Evolutionary conservation across 2,113 vertebrate genomes (phyloP).

Genomic region (Eudyptes chrysolophus): DNA sequence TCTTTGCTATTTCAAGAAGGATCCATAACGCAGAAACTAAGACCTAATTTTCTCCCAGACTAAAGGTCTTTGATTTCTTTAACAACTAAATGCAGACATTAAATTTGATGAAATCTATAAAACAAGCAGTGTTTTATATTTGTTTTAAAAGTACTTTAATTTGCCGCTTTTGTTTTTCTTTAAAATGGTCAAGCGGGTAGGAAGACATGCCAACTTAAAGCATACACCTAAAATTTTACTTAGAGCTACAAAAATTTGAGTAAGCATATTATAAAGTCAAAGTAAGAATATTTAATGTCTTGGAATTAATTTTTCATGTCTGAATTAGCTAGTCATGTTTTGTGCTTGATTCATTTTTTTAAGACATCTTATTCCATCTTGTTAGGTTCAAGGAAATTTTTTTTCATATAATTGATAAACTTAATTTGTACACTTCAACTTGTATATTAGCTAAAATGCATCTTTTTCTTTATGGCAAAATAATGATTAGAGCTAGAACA

Average conservation of each 20-base stretch:
- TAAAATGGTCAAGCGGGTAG: not conserved
- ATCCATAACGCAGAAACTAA: not conserved
- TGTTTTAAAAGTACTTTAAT: not conserved
- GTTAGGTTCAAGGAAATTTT: not conserved
- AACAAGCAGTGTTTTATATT: not conserved
- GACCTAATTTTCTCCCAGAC: not conserved
- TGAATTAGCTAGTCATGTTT: not conserved
- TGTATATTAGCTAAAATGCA: not conserved
- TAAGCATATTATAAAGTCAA: not conserved
- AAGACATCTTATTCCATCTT: not conserved
- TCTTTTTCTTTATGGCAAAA: not conserved
- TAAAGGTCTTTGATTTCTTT: not conserved
- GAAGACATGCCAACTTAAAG: not conserved
- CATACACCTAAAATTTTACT: not conserved
- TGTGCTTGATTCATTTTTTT: not conserved
- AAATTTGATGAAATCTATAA: not conserved
- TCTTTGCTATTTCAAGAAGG: not conserved
- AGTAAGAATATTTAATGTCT: not conserved
- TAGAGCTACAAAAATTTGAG: conserved; percentile 4
- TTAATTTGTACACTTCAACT: not conserved
- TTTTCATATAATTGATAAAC: not conserved
- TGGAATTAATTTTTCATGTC: not conserved
- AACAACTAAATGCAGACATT: not conserved
- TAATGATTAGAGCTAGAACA: not conserved
- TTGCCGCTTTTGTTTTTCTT: not conserved